phyloP scores from a whole-genome alignment of 2,797 vertebrate genomes.

The Sebastes umbrosus region DNA sequence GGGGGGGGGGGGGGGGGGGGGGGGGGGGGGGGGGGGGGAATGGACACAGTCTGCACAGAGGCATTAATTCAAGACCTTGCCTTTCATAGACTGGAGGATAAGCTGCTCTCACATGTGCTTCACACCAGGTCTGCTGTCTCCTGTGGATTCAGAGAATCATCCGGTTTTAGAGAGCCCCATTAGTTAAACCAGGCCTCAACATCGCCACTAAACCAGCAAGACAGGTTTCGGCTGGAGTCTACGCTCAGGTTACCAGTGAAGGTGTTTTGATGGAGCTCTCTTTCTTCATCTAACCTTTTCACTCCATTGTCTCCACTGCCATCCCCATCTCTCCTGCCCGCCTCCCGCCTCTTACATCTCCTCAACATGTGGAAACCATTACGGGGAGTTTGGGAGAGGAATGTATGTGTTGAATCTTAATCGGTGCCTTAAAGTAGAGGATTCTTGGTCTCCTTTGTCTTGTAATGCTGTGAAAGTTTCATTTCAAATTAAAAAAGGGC shows the following conservation, averaged over 20 bases:
- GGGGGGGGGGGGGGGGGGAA: background rate
- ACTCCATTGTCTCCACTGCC: slow-evolving; percentile 42
- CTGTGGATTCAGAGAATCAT: slow-evolving; percentile 56
- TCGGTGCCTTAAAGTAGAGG: slow-evolving; percentile 73
- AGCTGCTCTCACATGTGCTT: slow-evolving; percentile 64
- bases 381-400: slow-evolving; percentile 77
- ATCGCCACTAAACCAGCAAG: slow-evolving; percentile 42
- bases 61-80: slow-evolving; percentile 78
- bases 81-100: slow-evolving; percentile 75
- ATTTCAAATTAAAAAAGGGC: slow-evolving; percentile 77
- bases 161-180: slow-evolving; percentile 51
- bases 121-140: slow-evolving; percentile 57
- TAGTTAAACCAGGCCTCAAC: slow-evolving; percentile 51
- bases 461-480: slow-evolving; percentile 77
- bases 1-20: background rate
- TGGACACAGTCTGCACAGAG: slow-evolving; percentile 66
- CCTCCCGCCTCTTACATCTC: slow-evolving; percentile 50
- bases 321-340: slow-evolving; percentile 34
- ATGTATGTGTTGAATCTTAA: slow-evolving; percentile 84
- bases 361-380: slow-evolving; percentile 84
- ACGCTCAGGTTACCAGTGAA: slow-evolving; percentile 47
- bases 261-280: slow-evolving; percentile 37
- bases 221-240: slow-evolving; percentile 15
- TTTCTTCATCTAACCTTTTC: slow-evolving; percentile 51
- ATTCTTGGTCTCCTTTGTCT: slow-evolving; percentile 77